Evolutionary conservation across 2,113 vertebrate species (phyloP).

Genomic region (Elgaria multicarinata): DNA sequence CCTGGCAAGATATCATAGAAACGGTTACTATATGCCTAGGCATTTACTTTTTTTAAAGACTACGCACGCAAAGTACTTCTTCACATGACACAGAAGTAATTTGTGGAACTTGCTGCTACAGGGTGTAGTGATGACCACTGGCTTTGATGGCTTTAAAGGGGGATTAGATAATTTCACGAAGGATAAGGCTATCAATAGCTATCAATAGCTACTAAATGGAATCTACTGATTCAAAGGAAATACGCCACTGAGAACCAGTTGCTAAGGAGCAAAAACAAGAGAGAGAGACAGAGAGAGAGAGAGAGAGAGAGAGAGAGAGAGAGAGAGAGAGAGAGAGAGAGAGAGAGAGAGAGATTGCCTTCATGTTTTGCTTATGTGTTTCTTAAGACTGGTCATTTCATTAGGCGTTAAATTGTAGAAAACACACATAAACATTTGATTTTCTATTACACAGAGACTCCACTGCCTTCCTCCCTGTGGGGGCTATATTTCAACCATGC

Average conservation of each 20-base stretch:
- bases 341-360: too few relatives aligned
- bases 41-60: background rate
- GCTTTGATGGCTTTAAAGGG: too few relatives aligned
- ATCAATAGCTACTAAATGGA: background rate
- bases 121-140: background rate
- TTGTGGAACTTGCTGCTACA: background rate
- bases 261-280: too few relatives aligned
- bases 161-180: background rate
- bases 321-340: too few relatives aligned
- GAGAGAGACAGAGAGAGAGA: too few relatives aligned
- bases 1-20: background rate
- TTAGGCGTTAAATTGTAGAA: background rate
- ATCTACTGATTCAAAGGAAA: background rate
- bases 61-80: background rate
- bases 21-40: background rate
- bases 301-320: too few relatives aligned
- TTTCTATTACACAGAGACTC: background rate
- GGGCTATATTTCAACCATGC: background rate
- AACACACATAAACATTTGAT: background rate
- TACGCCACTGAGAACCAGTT: background rate
- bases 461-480: background rate
- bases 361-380: too few relatives aligned
- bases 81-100: background rate
- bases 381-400: background rate
- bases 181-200: background rate